Evolutionary conservation across 2,888 invertebrate genomes (phyloP).

Genomic region (Phyto melanocephala): DNA sequence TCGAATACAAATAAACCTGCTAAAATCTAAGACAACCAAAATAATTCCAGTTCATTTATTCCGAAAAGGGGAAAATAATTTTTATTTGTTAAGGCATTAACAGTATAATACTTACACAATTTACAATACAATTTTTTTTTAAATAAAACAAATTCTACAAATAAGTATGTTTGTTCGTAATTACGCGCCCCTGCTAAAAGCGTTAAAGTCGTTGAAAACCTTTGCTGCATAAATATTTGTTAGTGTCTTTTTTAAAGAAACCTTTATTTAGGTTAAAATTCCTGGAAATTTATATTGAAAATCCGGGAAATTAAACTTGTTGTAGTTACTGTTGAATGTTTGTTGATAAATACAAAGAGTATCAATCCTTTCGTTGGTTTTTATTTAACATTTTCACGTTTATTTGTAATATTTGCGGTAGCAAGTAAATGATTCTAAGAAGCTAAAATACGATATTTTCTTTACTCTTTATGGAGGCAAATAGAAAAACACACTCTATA

Average conservation of each 20-base stretch:
- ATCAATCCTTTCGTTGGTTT: constrained; percentile 59
- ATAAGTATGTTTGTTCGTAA: constrained; percentile 2
- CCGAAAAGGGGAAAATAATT: not conserved
- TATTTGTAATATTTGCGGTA: constrained; percentile 68
- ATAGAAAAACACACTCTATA: not conserved
- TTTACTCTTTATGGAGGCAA: not conserved
- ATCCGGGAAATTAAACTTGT: constrained; percentile 24
- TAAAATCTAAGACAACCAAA: not conserved
- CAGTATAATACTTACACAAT: not conserved
- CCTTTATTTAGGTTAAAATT: constrained; percentile 54
- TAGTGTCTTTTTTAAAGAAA: not conserved
- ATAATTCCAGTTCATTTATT: constrained; percentile 12
- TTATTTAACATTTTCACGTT: constrained; percentile 54
- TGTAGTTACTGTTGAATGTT: not conserved
- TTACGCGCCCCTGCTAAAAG: constrained; percentile 57
- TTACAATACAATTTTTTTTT: not conserved
- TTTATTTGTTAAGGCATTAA: constrained; percentile 42
- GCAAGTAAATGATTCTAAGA: constrained; percentile 68
- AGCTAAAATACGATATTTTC: constrained; percentile 50
- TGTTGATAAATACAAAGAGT: not conserved
- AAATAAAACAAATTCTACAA: not conserved
- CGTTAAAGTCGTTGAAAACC: constrained; percentile 59
- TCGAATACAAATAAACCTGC: not conserved
- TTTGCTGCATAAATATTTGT: not conserved
- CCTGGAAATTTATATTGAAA: constrained; percentile 15